phyloP scores from a whole-genome alignment of 2,888 invertebrate genomes.

The Diachrysia chrysitis region DNA sequence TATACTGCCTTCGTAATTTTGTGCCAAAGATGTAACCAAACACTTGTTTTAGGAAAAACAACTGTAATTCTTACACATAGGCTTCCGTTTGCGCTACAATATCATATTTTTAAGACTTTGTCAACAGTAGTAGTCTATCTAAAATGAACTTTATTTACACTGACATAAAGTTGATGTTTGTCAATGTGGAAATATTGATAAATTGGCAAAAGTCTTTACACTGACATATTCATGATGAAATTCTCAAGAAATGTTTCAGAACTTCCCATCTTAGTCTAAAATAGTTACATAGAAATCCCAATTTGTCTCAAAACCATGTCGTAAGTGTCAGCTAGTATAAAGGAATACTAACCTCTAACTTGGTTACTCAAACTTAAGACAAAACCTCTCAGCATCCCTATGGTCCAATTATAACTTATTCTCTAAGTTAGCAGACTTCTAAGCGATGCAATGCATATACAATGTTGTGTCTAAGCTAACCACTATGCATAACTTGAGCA shows the following conservation, averaged over 20 bases:
- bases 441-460: slow-evolving; percentile 60
- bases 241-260: slow-evolving; percentile 9
- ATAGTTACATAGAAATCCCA: not conserved
- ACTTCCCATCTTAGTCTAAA: not conserved
- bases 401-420: slow-evolving; percentile 61
- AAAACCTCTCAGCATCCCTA: slow-evolving; percentile 48
- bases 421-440: slow-evolving; percentile 47
- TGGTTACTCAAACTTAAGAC: slow-evolving; percentile 51
- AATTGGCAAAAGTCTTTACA: no score
- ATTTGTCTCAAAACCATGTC: not conserved
- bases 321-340: slow-evolving; percentile 16
- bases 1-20: no score
- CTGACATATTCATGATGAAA: not conserved
- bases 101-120: no score
- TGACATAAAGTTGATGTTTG: no score
- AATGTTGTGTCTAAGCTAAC: slow-evolving; percentile 42
- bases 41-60: no score
- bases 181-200: no score
- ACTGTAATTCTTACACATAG: no score
- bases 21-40: no score
- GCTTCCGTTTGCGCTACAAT: no score
- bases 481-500: slow-evolving; percentile 48
- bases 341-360: slow-evolving; percentile 38
- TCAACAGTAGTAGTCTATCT: no score
- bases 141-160: no score